Evolutionary conservation across 2,888 invertebrate species (phyloP).

Genomic region (Cryptosula pallasiana): DNA sequence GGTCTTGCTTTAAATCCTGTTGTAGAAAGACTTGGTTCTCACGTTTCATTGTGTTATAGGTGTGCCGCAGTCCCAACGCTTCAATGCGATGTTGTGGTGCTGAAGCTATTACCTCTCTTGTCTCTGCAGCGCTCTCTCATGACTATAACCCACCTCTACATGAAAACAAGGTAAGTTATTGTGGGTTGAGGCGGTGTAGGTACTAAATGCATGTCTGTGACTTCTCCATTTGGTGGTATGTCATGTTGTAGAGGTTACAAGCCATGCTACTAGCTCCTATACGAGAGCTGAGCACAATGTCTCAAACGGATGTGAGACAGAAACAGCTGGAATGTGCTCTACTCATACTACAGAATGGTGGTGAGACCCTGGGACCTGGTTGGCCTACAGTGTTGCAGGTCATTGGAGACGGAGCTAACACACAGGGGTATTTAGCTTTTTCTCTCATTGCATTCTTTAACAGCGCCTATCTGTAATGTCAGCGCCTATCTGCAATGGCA

Average conservation of each 20-base stretch:
- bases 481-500: no score
- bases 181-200: neutral
- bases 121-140: conserved; percentile 81
- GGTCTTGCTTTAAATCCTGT: no score
- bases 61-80: conserved; percentile 81
- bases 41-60: conserved; percentile 55
- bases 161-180: conserved; percentile 70
- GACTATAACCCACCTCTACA: conserved; percentile 76
- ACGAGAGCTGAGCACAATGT: conserved; percentile 81
- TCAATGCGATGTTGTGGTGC: conserved; percentile 91
- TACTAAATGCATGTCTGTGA: neutral
- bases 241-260: conserved; percentile 65
- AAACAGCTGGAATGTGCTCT: conserved; percentile 90
- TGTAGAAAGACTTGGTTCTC: no score
- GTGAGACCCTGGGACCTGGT: conserved; percentile 84
- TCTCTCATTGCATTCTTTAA: no score
- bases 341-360: conserved; percentile 84
- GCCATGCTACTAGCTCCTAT: conserved; percentile 79
- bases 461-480: no score
- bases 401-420: conserved; percentile 88
- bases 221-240: neutral
- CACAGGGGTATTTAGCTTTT: conserved; percentile 76
- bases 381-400: conserved; percentile 93
- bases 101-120: conserved; percentile 88
- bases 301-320: conserved; percentile 88